phyloP scores from a whole-genome alignment of 2,797 vertebrate genomes.

The Coregonus ussuriensis region DNA sequence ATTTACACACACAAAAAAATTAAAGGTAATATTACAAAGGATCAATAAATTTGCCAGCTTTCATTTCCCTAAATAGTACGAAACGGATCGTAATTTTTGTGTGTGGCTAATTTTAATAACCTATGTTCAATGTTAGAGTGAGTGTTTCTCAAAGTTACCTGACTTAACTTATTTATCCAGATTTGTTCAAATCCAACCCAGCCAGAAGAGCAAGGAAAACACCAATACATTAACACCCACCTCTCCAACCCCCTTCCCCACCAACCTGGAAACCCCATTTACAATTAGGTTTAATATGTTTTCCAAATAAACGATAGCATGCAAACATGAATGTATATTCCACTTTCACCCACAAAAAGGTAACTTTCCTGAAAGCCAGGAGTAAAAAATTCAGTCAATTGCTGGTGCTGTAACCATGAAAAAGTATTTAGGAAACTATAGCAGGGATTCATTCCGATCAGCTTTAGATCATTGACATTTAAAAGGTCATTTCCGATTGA shows the following conservation, averaged over 20 bases:
- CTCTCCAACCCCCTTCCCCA: not conserved
- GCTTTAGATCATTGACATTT: not conserved
- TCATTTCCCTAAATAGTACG: not conserved
- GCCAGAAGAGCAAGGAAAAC: not conserved
- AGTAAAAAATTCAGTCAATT: not conserved
- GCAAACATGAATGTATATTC: not conserved
- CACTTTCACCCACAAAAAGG: not conserved
- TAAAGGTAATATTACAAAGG: conserved; percentile 14
- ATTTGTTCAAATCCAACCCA: not conserved
- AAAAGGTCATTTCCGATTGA: not conserved
- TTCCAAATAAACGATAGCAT: not conserved
- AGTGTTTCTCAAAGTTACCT: not conserved
- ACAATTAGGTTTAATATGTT: not conserved
- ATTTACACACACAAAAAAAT: conserved; percentile 47
- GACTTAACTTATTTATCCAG: not conserved
- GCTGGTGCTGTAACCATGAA: not conserved
- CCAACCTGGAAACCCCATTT: not conserved
- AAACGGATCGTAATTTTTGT: not conserved
- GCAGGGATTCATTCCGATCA: not conserved
- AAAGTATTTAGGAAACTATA: not conserved
- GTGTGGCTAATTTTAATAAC: too few species aligned
- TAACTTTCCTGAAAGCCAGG: not conserved
- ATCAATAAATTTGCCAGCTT: not conserved
- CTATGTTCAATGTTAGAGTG: not conserved
- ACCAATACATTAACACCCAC: not conserved